These are phyloP conservation scores for Brachionichthys hirsutus DNA, from an alignment of 2,113 vertebrate species.

Conservation along the genomic window DNA sequence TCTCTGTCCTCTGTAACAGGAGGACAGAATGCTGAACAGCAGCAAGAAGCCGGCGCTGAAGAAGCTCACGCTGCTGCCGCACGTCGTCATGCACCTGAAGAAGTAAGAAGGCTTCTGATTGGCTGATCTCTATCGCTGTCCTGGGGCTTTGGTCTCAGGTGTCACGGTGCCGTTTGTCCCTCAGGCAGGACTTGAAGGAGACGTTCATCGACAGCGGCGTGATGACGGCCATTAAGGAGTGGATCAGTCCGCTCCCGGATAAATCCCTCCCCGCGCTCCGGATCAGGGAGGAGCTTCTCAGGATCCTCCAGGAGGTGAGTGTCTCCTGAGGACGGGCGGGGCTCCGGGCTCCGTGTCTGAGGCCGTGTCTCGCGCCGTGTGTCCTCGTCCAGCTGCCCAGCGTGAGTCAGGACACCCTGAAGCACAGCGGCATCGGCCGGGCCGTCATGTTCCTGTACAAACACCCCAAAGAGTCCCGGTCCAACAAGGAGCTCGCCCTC, in stretches of 20 bases:
- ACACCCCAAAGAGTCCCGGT: conserved; percentile 93
- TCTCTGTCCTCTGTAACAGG: conserved; percentile 69
- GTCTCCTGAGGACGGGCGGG: too few relatives aligned
- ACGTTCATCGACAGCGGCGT: conserved; percentile 99
- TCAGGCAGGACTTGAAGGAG: conserved; percentile 96
- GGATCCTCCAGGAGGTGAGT: conserved; percentile 93
- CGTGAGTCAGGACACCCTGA: conserved; percentile 97
- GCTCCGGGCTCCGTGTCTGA: neutral
- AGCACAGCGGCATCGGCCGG: conserved; percentile 96
- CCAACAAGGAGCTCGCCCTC: conserved; percentile 96
- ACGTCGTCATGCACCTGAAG: conserved; percentile 98
- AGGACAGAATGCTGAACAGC: conserved; percentile 93
- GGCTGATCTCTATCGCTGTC: too few relatives aligned
- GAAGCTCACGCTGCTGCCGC: conserved; percentile 93
- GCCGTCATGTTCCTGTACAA: conserved; percentile 99
- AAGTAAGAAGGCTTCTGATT: conserved; percentile 81
- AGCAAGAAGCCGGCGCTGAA: conserved; percentile 97
- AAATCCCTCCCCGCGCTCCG: conserved; percentile 92
- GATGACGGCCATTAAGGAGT: conserved; percentile 98
- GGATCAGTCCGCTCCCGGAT: conserved; percentile 97
- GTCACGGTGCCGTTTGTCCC: conserved; percentile 2
- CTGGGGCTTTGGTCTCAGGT: neutral
- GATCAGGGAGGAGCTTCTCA: conserved; percentile 82
- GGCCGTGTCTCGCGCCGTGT: too few relatives aligned
- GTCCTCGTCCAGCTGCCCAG: conserved; percentile 85